These are phyloP conservation scores for Ctenicera cuprea DNA, from an alignment of 2,888 invertebrate species.

Conservation along the genomic window DNA sequence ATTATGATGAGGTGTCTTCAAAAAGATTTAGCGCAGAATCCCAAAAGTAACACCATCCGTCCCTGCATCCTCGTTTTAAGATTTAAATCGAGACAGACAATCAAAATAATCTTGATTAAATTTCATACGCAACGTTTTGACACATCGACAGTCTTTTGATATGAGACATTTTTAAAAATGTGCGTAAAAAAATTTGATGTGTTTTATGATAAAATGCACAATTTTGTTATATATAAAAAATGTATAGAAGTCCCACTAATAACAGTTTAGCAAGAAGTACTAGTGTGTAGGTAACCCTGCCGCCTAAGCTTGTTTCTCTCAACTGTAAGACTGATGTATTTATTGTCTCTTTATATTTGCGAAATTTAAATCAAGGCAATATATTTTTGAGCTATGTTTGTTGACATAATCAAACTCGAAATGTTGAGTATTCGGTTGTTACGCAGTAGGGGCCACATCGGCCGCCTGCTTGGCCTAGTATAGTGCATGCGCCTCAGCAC, in stretches of 20 bases:
- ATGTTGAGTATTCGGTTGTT: conserved; percentile 59
- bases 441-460: conserved; percentile 56
- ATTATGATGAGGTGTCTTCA: no score
- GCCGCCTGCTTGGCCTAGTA: conserved; percentile 59
- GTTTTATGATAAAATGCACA: no score
- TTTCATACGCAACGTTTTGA: no score
- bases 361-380: conserved; percentile 71
- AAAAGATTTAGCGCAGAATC: no score
- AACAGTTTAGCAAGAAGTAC: conserved; percentile 6
- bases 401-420: conserved; percentile 61
- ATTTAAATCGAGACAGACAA: no score
- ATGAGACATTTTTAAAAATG: no score
- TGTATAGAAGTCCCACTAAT: conserved; percentile 23
- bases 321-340: conserved; percentile 71
- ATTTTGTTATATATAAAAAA: conserved; percentile 4
- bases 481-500: conserved; percentile 57
- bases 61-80: no score
- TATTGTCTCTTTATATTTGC: conserved; percentile 68
- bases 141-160: no score
- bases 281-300: conserved; percentile 56
- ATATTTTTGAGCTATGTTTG: conserved; percentile 73
- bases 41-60: no score
- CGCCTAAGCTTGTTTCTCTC: conserved; percentile 66
- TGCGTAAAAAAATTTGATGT: no score
- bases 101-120: no score